A percentile compares a stretch with the other conserved stretches of the same genome.
Conservation (phyloP, 1,140 invertebrate genomes). For the Bombus huntii region DNA sequence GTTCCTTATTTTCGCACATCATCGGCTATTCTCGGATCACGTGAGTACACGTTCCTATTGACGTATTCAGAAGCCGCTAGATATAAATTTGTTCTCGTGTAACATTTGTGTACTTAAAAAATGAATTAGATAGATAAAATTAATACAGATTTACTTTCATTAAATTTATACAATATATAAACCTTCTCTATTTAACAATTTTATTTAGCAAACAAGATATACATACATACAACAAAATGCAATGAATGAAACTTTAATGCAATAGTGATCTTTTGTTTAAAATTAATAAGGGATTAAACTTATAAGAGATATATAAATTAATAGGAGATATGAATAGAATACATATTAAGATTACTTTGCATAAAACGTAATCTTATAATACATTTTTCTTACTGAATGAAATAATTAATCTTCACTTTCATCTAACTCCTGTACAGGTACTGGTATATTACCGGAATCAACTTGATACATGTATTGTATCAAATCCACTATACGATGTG, state of each 20-base stretch:
- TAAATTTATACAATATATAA: background rate
- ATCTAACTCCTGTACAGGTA: constrained; percentile 1
- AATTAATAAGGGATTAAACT: too few species aligned
- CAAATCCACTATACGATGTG: constrained; percentile 86
- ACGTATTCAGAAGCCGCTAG: constrained; percentile 43
- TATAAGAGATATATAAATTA: too few species aligned
- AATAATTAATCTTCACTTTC: constrained; percentile 37
- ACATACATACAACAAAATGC: background rate
- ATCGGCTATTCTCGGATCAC: constrained; percentile 64
- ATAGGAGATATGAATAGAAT: background rate
- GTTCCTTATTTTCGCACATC: constrained; percentile 13
- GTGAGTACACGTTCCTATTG: constrained; percentile 52
- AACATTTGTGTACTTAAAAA: background rate
- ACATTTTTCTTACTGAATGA: background rate
- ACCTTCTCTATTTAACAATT: background rate
- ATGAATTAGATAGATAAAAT: too few species aligned
- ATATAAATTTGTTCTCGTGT: constrained; percentile 24
- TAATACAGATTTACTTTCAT: background rate
- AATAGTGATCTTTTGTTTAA: background rate
- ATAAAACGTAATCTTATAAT: background rate
- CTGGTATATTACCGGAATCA: constrained; percentile 51
- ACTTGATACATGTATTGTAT: constrained; percentile 83
- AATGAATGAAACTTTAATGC: background rate
- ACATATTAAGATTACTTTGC: background rate
- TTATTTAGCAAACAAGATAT: background rate